phyloP scores from a whole-genome alignment of 2,113 vertebrate species.

The Tachuris rubrigastra region DNA sequence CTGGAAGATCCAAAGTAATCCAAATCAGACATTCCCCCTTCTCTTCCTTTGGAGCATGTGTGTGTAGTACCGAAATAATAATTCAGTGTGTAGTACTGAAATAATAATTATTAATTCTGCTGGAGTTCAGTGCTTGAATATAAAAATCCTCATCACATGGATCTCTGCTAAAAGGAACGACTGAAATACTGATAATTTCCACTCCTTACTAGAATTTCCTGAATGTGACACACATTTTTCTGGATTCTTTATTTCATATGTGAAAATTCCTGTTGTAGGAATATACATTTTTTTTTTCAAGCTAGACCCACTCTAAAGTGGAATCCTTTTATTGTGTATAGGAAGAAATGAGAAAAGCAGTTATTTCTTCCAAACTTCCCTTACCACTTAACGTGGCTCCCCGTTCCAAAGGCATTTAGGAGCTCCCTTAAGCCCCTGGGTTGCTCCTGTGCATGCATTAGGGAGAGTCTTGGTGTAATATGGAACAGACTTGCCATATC shows the following conservation, averaged over 20 bases:
- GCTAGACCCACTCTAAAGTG: neutral
- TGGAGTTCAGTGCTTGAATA: neutral
- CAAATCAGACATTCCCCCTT: neutral
- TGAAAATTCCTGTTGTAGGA: neutral
- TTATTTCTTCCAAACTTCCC: neutral
- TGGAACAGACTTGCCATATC: constrained; percentile 19
- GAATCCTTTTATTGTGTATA: neutral
- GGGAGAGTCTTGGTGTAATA: neutral
- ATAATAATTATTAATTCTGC: neutral
- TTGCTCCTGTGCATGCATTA: constrained; percentile 61
- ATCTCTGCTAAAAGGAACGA: neutral
- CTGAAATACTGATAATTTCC: neutral
- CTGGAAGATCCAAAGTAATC: neutral
- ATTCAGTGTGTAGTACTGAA: neutral
- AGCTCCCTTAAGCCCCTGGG: constrained; percentile 34
- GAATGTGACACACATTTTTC: neutral
- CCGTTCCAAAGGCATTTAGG: constrained; percentile 37
- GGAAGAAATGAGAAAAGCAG: neutral
- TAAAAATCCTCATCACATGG: neutral
- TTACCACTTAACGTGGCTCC: constrained; percentile 28
- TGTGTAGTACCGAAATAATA: neutral
- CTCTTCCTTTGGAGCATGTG: neutral
- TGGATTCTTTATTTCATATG: neutral
- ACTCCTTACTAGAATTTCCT: neutral
- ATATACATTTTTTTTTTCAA: neutral